These are phyloP conservation scores for Butorides virescens DNA, from an alignment of 2,113 vertebrate genomes.

Conservation along the genomic window DNA sequence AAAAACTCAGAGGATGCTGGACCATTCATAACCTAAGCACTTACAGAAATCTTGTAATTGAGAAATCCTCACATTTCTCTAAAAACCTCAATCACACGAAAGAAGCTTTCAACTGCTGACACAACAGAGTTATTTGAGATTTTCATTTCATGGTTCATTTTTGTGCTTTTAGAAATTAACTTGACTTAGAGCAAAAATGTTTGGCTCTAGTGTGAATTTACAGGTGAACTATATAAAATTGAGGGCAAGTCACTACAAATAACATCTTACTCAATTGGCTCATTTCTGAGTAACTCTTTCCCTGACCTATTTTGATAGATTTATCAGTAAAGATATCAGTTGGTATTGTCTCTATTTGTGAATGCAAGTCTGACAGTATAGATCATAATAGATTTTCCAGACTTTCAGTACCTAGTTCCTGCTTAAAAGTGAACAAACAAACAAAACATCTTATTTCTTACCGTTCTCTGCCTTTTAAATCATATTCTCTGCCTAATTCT, in stretches of 20 bases:
- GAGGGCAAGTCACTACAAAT: neutral
- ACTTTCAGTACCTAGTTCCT: neutral
- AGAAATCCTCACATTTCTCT: neutral
- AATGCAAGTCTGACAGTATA: neutral
- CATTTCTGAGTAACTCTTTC: neutral
- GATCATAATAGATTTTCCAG: neutral
- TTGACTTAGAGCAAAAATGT: neutral
- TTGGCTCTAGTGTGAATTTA: neutral
- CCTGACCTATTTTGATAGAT: neutral
- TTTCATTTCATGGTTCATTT: neutral
- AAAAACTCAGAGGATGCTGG: neutral
- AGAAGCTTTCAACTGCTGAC: neutral
- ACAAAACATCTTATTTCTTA: neutral
- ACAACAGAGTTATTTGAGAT: neutral
- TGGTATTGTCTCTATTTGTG: neutral
- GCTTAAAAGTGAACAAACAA: neutral
- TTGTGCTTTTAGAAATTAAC: neutral
- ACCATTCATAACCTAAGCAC: neutral
- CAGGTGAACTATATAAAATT: neutral
- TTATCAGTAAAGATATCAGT: neutral
- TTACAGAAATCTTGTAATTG: neutral
- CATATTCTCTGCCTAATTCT: neutral
- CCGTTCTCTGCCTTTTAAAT: neutral
- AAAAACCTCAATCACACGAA: neutral
- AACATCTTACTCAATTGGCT: neutral